Conservation (phyloP, 2,797 vertebrate species). For the Limnodromus scolopaceus region DNA sequence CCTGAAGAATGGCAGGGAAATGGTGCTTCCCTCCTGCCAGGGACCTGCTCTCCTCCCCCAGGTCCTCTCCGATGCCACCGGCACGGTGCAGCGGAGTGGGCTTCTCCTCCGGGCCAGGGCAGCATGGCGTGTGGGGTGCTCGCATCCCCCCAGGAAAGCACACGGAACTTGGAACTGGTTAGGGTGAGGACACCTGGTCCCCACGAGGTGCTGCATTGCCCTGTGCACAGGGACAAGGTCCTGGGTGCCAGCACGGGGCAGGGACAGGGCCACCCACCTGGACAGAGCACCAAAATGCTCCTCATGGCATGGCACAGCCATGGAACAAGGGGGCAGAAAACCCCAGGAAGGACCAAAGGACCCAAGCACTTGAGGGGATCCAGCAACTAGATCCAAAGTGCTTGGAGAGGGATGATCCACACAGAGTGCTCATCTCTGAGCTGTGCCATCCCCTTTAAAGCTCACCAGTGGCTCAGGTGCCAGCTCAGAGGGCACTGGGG, state of each 20-base stretch:
- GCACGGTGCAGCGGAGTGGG: rapidly evolving
- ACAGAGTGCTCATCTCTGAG: neutral
- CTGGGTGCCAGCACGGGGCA: neutral
- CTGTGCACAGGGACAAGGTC: neutral
- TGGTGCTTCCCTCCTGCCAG: neutral
- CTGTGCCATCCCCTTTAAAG: neutral
- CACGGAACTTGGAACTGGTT: neutral
- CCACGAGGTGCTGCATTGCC: neutral
- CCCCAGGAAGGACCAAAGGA: neutral
- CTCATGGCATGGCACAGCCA: neutral
- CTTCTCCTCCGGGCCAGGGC: neutral
- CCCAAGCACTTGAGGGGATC: rapidly evolving
- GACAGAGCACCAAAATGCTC: rapidly evolving
- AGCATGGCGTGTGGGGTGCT: rapidly evolving
- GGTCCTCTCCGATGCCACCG: neutral
- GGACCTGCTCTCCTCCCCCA: neutral
- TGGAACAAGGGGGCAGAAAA: neutral
- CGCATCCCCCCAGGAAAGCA: neutral
- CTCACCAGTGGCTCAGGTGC: neutral
- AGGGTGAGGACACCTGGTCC: too few relatives aligned
- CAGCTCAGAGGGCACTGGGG: neutral
- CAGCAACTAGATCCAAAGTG: neutral
- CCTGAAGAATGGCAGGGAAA: neutral
- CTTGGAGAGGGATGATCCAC: neutral
- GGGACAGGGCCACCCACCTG: rapidly evolving